phyloP scores from a whole-genome alignment of 2,888 invertebrate species.

The Sipunculus nudus region DNA sequence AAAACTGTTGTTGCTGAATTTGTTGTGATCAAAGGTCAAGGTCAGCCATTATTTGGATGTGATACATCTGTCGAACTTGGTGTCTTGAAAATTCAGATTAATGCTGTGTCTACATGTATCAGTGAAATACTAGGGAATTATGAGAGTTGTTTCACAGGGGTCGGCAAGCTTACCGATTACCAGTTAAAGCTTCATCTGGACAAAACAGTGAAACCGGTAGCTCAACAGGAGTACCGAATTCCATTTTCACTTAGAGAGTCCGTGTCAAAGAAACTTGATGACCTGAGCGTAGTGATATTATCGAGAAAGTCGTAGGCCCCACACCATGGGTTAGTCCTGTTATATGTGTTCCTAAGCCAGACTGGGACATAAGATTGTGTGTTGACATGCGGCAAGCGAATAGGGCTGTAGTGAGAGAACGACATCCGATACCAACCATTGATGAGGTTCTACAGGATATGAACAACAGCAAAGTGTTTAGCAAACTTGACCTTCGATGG shows the following conservation, averaged over 20 bases:
- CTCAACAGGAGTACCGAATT: neutral
- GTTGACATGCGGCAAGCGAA: constrained; percentile 36
- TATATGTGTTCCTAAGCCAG: constrained; percentile 27
- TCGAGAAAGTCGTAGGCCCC: constrained; percentile 25
- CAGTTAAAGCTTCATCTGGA: constrained; percentile 8
- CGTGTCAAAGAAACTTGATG: neutral
- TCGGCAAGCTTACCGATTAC: constrained; percentile 9
- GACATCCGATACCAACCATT: constrained; percentile 27
- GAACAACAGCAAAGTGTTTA: constrained; percentile 7
- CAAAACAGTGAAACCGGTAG: neutral
- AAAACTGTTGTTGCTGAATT: too few relatives aligned
- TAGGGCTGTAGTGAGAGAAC: constrained; percentile 24
- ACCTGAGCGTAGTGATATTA: constrained; percentile 13
- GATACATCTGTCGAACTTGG: too few relatives aligned
- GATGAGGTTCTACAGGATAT: constrained; percentile 16
- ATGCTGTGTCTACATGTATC: too few relatives aligned
- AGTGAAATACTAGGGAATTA: too few relatives aligned
- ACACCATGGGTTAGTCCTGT: constrained; percentile 36
- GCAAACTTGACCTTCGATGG: constrained; percentile 14
- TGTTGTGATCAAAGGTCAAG: too few relatives aligned
- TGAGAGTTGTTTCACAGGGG: constrained; percentile 4
- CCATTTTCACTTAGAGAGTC: constrained; percentile 5
- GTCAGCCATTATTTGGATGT: too few relatives aligned
- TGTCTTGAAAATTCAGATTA: too few relatives aligned
- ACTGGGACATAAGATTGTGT: constrained; percentile 34